Evolutionary conservation across 2,797 vertebrate species (phyloP).

Genomic region (Saxicola maurus): DNA sequence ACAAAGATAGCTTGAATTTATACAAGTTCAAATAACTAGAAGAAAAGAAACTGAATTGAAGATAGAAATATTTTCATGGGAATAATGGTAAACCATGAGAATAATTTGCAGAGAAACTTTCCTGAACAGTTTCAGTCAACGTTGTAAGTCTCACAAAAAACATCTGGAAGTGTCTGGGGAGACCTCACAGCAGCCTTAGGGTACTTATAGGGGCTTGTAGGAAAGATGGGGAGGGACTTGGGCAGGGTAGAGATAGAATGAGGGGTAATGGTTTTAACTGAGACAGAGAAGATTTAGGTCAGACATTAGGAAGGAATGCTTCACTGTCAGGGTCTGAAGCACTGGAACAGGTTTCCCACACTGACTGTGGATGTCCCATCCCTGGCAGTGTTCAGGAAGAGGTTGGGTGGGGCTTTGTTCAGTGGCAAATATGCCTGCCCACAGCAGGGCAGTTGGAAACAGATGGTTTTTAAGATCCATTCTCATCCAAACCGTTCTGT

Average conservation of each 20-base stretch:
- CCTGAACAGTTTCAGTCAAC: background rate
- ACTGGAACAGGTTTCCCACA: background rate
- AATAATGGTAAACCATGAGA: background rate
- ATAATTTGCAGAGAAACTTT: background rate
- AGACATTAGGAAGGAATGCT: background rate
- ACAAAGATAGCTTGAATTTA: background rate
- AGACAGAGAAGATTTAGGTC: background rate
- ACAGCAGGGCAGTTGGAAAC: background rate
- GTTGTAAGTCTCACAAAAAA: background rate
- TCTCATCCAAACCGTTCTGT: background rate
- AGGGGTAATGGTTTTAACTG: rapidly evolving
- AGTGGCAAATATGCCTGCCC: background rate
- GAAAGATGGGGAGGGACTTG: background rate
- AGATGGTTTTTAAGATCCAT: background rate
- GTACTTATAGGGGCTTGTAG: background rate
- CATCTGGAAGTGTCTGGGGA: background rate
- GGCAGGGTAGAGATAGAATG: background rate
- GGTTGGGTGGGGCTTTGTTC: background rate
- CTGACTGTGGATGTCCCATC: background rate
- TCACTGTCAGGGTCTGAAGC: background rate
- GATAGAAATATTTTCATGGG: background rate
- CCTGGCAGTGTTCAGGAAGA: background rate
- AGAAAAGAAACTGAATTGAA: background rate
- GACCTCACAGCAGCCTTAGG: background rate
- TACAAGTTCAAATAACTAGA: background rate